phyloP scores from a whole-genome alignment of 1,140 invertebrate genomes.

The Bombus vancouverensis region DNA sequence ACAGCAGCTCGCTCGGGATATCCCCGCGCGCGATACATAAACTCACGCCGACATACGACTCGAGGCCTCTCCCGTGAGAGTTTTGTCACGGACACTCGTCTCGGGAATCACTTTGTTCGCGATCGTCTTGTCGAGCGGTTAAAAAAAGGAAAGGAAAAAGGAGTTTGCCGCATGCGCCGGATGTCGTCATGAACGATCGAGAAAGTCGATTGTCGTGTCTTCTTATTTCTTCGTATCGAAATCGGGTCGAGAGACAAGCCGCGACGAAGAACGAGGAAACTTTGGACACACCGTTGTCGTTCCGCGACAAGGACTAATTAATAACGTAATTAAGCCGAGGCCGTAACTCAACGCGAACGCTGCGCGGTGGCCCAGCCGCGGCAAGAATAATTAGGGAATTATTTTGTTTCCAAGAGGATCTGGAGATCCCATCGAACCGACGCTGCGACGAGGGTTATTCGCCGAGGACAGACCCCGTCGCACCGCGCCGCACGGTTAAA shows the following conservation, averaged over 20 bases:
- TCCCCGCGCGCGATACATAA: conserved; percentile 60
- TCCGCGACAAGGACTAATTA: conserved; percentile 64
- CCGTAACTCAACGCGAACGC: conserved; percentile 66
- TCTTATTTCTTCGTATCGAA: background rate
- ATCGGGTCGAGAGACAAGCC: background rate
- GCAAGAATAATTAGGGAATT: conserved; percentile 78
- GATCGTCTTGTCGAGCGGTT: conserved; percentile 65
- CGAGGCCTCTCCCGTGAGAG: background rate
- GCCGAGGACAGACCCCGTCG: conserved; percentile 46
- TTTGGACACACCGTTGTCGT: background rate
- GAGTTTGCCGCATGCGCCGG: background rate
- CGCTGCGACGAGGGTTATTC: conserved; percentile 4
- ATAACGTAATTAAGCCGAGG: conserved; percentile 75
- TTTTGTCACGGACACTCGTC: background rate
- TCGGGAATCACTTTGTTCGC: background rate
- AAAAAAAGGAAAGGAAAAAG: conserved; percentile 49
- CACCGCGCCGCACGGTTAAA: conserved; percentile 54
- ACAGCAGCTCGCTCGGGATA: background rate
- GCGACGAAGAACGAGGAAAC: background rate
- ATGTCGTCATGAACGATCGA: conserved; percentile 14
- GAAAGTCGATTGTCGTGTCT: background rate
- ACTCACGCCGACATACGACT: conserved; percentile 69
- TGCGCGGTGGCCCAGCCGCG: conserved; percentile 5
- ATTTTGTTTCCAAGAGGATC: conserved; percentile 73
- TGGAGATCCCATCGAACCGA: conserved; percentile 68